Conservation (phyloP, 1,140 invertebrate species). For the Oncopodura yosiiana region DNA sequence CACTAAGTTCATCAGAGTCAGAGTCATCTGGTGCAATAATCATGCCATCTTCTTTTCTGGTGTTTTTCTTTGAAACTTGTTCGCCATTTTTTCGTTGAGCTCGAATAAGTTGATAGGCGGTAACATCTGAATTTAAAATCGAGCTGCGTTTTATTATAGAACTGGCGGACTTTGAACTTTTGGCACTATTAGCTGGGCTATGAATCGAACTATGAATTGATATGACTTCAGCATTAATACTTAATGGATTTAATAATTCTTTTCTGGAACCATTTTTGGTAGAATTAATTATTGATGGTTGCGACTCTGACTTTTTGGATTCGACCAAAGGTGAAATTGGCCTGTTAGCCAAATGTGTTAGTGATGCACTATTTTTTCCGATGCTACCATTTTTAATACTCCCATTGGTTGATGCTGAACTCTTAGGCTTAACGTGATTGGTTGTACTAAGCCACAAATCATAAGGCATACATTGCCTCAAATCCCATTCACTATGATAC, state of each 20-base stretch:
- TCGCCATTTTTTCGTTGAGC: slow-evolving; percentile 37
- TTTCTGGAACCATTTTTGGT: neutral
- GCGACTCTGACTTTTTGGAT: neutral
- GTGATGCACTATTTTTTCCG: neutral
- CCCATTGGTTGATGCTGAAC: neutral
- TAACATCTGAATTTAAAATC: slow-evolving; percentile 73
- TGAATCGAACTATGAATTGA: too few relatives aligned
- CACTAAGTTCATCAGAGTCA: slow-evolving; percentile 1
- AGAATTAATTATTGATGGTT: slow-evolving; percentile 1
- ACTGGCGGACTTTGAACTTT: neutral
- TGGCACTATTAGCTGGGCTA: neutral
- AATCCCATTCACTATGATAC: slow-evolving; percentile 35
- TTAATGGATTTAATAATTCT: neutral
- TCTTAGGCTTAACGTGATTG: slow-evolving; percentile 13
- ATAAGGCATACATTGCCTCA: slow-evolving; percentile 32
- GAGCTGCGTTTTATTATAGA: slow-evolving; percentile 45
- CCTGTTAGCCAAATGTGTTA: neutral
- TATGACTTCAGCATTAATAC: too few relatives aligned
- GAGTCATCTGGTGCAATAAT: slow-evolving; percentile 33
- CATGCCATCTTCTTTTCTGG: slow-evolving; percentile 4
- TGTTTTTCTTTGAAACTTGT: slow-evolving; percentile 23
- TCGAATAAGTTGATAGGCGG: slow-evolving; percentile 66
- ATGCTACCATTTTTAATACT: neutral
- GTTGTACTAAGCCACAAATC: slow-evolving; percentile 29
- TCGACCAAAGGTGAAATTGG: neutral